These are phyloP conservation scores for Tursiops truncatus DNA, from an alignment of 2,113 vertebrate genomes.

Conservation along the genomic window DNA sequence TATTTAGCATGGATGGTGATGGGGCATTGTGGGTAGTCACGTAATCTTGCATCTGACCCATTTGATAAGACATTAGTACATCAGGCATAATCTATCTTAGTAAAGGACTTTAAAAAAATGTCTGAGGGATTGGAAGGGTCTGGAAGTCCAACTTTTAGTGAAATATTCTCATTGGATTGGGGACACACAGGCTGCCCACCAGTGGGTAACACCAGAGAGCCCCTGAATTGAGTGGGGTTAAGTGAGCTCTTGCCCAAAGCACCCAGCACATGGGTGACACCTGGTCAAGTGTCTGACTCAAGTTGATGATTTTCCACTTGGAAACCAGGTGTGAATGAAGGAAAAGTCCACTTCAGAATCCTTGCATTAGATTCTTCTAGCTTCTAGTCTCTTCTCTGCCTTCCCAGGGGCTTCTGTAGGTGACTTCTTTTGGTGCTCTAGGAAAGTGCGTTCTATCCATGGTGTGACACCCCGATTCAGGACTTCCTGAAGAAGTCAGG, in stretches of 20 bases:
- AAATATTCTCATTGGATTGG: not conserved
- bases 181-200: too few relatives aligned
- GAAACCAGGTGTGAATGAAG: too few relatives aligned
- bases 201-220: not conserved
- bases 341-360: not conserved
- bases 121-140: not conserved
- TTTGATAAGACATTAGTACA: not conserved
- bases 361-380: not conserved
- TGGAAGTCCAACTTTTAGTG: not conserved
- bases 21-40: accelerated
- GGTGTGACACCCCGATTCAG: not conserved
- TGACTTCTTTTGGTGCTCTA: not conserved
- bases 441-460: not conserved
- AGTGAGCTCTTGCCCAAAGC: too few relatives aligned
- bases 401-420: not conserved
- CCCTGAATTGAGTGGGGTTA: not conserved
- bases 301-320: not conserved
- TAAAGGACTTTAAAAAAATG: not conserved
- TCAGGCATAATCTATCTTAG: not conserved
- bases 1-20: not conserved
- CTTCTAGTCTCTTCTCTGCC: not conserved
- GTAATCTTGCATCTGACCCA: too few relatives aligned
- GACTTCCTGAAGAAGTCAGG: not conserved
- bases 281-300: too few relatives aligned
- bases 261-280: not conserved